Evolutionary conservation across 2,888 invertebrate species (phyloP).

Genomic region (Dolichopus griseipennis): DNA sequence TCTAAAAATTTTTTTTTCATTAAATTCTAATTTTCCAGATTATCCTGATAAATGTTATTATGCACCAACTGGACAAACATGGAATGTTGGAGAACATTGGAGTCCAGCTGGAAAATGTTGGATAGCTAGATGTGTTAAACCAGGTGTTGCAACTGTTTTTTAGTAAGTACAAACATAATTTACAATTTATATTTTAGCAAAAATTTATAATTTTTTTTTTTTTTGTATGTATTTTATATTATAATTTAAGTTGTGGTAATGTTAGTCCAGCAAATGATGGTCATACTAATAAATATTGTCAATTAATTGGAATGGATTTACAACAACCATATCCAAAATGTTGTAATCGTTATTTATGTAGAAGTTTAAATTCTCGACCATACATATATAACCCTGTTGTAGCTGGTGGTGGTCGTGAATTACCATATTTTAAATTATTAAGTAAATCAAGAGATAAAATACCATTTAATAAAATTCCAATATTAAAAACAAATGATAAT

Average conservation of each 20-base stretch:
- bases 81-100: not conserved
- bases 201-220: no score
- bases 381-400: slow-evolving; percentile 2
- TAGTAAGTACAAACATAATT: not conserved
- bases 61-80: not conserved
- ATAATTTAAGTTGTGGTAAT: not conserved
- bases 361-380: not conserved
- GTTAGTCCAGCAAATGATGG: not conserved
- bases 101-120: slow-evolving; percentile 2
- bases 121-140: not conserved
- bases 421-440: not conserved
- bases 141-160: not conserved
- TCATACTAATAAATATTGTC: slow-evolving; percentile 3
- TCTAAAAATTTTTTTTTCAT: not conserved
- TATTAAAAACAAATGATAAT: not conserved
- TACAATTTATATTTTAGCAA: no score
- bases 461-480: not conserved
- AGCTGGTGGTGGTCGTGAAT: not conserved
- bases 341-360: slow-evolving; percentile 8
- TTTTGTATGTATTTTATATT: not conserved
- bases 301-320: slow-evolving; percentile 8
- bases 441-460: not conserved
- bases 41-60: slow-evolving; percentile 10
- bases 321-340: slow-evolving; percentile 5
- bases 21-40: not conserved